phyloP scores from a whole-genome alignment of 1,140 invertebrate species.

The Medauroidea extradentata region DNA sequence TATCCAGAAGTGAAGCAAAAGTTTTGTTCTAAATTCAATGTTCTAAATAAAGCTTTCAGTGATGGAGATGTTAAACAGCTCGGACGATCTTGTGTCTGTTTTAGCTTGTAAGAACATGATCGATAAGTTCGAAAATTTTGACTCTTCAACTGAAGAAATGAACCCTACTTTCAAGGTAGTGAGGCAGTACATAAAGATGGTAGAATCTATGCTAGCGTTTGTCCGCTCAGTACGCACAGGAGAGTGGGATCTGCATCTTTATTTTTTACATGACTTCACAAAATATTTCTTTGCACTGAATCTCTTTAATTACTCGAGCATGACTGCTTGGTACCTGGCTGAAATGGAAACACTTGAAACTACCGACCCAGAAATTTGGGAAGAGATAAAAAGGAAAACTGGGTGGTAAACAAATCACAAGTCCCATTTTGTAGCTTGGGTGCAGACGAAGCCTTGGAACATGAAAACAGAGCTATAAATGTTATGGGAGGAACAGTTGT shows the following conservation, averaged over 20 bases:
- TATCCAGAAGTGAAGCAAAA: not conserved
- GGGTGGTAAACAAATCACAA: constrained; percentile 3
- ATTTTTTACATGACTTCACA: constrained; percentile 5
- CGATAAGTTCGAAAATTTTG: not conserved
- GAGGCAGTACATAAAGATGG: constrained; percentile 9
- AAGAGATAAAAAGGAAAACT: constrained; percentile 2
- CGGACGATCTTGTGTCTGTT: not conserved
- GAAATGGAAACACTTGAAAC: constrained; percentile 4
- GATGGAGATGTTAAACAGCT: not conserved
- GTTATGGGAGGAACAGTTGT: not conserved
- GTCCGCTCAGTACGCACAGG: not conserved
- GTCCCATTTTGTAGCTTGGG: constrained; percentile 4
- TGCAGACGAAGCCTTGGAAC: constrained; percentile 7
- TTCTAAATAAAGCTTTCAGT: not conserved
- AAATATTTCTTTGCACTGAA: constrained; percentile 5
- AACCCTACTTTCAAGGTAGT: constrained; percentile 2
- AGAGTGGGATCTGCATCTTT: not conserved
- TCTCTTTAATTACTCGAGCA: constrained; percentile 6
- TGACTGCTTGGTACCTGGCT: constrained; percentile 4
- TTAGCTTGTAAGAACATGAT: not conserved
- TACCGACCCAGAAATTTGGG: not conserved
- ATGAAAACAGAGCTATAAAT: constrained; percentile 8
- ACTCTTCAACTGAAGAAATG: not conserved
- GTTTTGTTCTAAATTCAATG: not conserved
- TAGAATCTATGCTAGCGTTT: not conserved